These are phyloP conservation scores for Uloborus plumipes DNA, from an alignment of 2,888 invertebrate species.

Conservation along the genomic window DNA sequence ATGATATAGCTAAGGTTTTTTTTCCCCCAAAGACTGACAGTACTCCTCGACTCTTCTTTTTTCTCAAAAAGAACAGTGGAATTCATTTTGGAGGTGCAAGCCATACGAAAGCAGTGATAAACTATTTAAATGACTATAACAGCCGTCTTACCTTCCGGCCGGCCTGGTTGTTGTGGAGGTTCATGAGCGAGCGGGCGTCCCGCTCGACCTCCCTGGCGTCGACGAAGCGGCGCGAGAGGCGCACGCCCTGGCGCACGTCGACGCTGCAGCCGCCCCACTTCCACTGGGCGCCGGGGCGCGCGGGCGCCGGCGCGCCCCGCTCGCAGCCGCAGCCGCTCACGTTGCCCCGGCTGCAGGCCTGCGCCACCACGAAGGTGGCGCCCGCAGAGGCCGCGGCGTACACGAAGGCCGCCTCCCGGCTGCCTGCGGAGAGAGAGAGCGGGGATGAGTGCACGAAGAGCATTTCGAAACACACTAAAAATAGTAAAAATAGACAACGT, in stretches of 20 bases:
- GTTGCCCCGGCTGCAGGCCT: constrained; percentile 92
- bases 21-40: too few relatives aligned
- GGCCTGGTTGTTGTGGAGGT: constrained; percentile 97
- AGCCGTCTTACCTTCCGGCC: constrained; percentile 92
- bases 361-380: constrained; percentile 88
- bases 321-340: constrained; percentile 92
- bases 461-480: too few relatives aligned
- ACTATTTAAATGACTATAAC: too few relatives aligned
- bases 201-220: constrained; percentile 91
- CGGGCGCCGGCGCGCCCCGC: constrained; percentile 77
- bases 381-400: constrained; percentile 76
- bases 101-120: too few relatives aligned
- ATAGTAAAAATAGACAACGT: too few relatives aligned
- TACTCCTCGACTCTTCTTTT: too few relatives aligned
- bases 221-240: constrained; percentile 94
- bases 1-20: too few relatives aligned
- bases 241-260: constrained; percentile 95
- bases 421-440: constrained; percentile 70
- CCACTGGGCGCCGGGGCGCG: constrained; percentile 85
- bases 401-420: constrained; percentile 75
- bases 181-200: constrained; percentile 89
- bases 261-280: constrained; percentile 99
- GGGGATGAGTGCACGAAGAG: too few relatives aligned
- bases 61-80: too few relatives aligned
- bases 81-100: too few relatives aligned